Base-by-base conservation (phyloP, 2,888 invertebrate genomes). In the Patella pellucida region DNA sequence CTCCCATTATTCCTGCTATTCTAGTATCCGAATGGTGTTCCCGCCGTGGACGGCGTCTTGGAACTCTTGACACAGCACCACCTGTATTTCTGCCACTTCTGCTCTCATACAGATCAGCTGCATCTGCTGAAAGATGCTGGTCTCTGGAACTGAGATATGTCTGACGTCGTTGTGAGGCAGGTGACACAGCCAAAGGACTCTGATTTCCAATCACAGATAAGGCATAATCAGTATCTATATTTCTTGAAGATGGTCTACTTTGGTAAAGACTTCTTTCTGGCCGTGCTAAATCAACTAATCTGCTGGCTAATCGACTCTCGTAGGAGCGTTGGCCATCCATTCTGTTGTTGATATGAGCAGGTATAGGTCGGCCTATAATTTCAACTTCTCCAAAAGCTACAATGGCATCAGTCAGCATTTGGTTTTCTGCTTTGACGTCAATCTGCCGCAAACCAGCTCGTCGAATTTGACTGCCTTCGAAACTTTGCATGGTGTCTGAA, bases 381-480 rank as follows among this genome's bases (percentile, higher is more conserved):
- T 62, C 62, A 14, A 62, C 23, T 62, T 87, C 84, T 12, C 89
- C 88, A 78, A 87, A 86, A 77, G 86, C 86, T 19, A 82, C 79
- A 68, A 89, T 88, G 5, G 81, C 82, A 52, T 85, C 81, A 62
- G 85, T 82, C 23, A 88, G 77, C 68, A 85, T 81, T 69, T 87
- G 86, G 52, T 87, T 87, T 68, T 89, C 87, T 68, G 84, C 82
- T 15, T 85, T 75, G 67, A 88, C 83, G 72, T 85, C 84, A 31
- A 86, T 82, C 78, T 82, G 85, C 67, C 88, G 87, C 51, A 97
- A 93, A 90, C 97, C 96, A 81, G 96, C 95, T 87, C 97, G 96
- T 85, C 97, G 96, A 95, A 97, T 96, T 86, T 96, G 95, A 67
- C 96, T 95, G 81, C 86, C 87, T 31, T 87, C 86, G 81, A 88